These are phyloP conservation scores for Lucinisca nassula DNA, from an alignment of 2,888 invertebrate genomes.

Conservation along the genomic window DNA sequence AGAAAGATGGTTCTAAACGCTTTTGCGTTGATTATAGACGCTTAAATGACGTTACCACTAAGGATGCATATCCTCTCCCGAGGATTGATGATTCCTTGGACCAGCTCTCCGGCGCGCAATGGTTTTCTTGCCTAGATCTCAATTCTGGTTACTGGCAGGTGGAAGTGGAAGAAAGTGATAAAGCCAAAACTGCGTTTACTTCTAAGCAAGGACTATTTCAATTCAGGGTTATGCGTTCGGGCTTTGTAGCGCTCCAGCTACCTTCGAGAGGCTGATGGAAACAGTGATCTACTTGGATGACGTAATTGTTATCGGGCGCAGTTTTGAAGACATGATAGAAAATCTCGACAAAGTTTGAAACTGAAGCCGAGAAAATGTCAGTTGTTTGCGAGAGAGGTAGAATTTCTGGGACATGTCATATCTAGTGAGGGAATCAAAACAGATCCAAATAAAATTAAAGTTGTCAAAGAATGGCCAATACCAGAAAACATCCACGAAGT, in stretches of 20 bases:
- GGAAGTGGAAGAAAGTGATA: conserved; percentile 1
- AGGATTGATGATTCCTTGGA: neutral
- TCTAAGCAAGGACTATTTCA: neutral
- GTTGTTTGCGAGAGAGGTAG: neutral
- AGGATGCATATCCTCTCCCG: conserved; percentile 11
- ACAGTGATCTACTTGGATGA: neutral
- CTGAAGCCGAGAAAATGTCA: neutral
- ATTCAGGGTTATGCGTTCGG: conserved; percentile 3
- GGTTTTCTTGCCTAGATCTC: conserved; percentile 6
- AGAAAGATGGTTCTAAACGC: conserved; percentile 1
- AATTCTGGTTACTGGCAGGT: conserved; percentile 19
- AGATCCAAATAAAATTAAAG: no score
- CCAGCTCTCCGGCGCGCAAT: conserved; percentile 6
- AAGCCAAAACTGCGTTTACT: neutral
- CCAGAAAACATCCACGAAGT: neutral
- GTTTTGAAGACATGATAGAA: neutral
- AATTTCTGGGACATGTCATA: neutral
- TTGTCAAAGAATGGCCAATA: neutral
- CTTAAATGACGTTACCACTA: neutral
- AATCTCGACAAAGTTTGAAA: neutral
- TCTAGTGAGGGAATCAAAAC: no score
- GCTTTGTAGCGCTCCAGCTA: neutral
- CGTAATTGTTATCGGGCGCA: neutral
- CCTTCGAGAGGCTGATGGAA: neutral
- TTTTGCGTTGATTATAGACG: conserved; percentile 8